Evolutionary conservation across 2,888 invertebrate genomes (phyloP), one percentile per base, ranked within the genome.

Genomic region (Diachrysia chrysitis): DNA sequence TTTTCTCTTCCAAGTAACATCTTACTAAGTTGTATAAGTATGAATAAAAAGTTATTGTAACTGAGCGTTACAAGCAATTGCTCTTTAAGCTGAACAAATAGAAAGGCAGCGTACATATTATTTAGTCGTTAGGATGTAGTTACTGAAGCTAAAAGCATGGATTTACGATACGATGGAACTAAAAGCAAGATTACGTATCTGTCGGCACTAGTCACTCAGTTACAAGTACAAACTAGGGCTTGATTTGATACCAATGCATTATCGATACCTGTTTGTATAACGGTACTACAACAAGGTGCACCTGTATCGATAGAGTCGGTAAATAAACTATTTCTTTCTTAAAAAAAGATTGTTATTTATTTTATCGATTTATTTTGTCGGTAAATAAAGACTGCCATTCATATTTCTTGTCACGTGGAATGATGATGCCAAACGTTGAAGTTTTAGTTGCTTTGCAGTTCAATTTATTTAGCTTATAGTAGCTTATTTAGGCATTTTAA

Each of bases 121-220:
- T 73, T 73, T 69, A 69, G 66, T 71, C 66, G 66, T 79, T 74
- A 71, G 61, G 35, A 57, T 21, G 59, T 19, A 61, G 56, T 79
- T 81, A 67, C 69, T 66, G 69, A 69, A 81, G 78, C 78, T 87
- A 85, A 88, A 85, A 88, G 88, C 86, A 73, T 85, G 66, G 77
- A 67, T 71, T 78, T 71, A 78, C 74, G 74, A 82, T 78, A 82
- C 71, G 73, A 81, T 72, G 71, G 75, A 84, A 83, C 87, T 87
- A 84, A 87, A 83, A 85, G 85, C 84, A 75, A 81, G 78, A 85
- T 84, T 82, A 82, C 76, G 76, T 80, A 71, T 68, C 67, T 55
- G 61, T 65, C 53, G 58, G 71, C 68, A 71, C 48, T 51, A 51
- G 21, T 19, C 48, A 12, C 48, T 51, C 19, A 21, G 48, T 51